These are phyloP conservation scores for Euplexia lucipara DNA, from an alignment of 2,888 invertebrate genomes.

Conservation along the genomic window DNA sequence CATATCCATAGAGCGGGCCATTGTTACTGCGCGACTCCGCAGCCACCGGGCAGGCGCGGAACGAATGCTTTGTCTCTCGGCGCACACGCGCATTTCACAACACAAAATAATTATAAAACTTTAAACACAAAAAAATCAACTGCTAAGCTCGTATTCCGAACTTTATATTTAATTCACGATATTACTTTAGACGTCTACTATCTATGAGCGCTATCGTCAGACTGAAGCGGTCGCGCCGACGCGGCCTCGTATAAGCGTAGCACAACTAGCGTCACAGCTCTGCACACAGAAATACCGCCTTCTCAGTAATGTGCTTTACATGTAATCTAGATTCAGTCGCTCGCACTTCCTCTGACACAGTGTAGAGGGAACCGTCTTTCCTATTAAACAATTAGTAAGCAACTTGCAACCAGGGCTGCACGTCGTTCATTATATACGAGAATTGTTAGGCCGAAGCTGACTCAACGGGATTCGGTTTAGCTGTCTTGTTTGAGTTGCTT, in stretches of 20 bases:
- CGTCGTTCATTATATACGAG: constrained; percentile 11
- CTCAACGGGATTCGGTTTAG: constrained; percentile 23
- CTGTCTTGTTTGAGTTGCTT: constrained; percentile 33
- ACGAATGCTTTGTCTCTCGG: constrained; percentile 85
- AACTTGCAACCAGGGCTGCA: constrained; percentile 16
- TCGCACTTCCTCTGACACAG: constrained; percentile 67
- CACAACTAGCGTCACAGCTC: constrained; percentile 70
- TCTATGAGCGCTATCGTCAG: constrained; percentile 80
- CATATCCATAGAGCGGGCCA: constrained; percentile 87
- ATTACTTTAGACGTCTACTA: constrained; percentile 75
- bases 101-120: constrained; percentile 60
- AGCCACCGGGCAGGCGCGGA: constrained; percentile 83
- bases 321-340: constrained; percentile 69
- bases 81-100: constrained; percentile 87
- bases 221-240: constrained; percentile 77
- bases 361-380: constrained; percentile 58
- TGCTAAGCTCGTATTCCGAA: constrained; percentile 58
- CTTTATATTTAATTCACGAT: constrained; percentile 54
- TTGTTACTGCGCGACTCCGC: constrained; percentile 79
- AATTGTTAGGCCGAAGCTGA: constrained; percentile 26
- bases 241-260: constrained; percentile 67
- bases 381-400: constrained; percentile 47
- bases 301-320: constrained; percentile 76
- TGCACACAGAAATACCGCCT: constrained; percentile 75
- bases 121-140: constrained; percentile 58